Conservation (phyloP, 2,113 vertebrate species). For the Nycticorax nycticorax region DNA sequence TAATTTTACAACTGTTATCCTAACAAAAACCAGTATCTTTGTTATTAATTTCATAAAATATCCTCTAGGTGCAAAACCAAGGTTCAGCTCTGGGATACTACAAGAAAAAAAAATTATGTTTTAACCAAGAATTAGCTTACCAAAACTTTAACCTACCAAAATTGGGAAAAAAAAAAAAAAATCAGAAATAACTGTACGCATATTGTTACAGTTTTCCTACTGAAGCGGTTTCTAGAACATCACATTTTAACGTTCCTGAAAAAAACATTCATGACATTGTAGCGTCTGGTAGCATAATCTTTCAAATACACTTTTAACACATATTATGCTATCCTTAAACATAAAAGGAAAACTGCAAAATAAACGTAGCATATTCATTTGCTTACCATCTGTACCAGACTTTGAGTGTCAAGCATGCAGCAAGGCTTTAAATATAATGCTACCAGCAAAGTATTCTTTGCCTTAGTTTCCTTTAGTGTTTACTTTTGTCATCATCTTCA, state of each 20-base stretch:
- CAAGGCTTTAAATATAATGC: background rate
- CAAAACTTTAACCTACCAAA: background rate
- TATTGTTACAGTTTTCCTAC: background rate
- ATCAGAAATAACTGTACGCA: background rate
- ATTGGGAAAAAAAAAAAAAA: background rate
- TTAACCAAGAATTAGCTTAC: background rate
- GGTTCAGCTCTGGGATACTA: background rate
- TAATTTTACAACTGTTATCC: background rate
- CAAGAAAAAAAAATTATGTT: background rate
- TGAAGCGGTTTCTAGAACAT: background rate
- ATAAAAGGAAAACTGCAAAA: background rate
- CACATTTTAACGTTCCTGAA: background rate
- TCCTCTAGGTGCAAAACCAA: background rate
- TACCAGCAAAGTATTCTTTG: background rate
- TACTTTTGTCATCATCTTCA: background rate
- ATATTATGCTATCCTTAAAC: background rate
- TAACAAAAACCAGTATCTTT: background rate
- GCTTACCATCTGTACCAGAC: background rate
- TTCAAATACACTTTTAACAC: background rate
- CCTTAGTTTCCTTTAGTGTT: background rate
- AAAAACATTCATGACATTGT: background rate
- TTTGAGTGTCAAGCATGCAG: background rate
- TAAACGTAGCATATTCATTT: fast-evolving
- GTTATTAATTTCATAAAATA: background rate
- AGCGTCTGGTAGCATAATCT: background rate